Percentiles rank a stretch among this genome's conserved stretches.
Conservation (phyloP, 53 echinoderm and acorn worm species). For the Echinarachnius parma region DNA sequence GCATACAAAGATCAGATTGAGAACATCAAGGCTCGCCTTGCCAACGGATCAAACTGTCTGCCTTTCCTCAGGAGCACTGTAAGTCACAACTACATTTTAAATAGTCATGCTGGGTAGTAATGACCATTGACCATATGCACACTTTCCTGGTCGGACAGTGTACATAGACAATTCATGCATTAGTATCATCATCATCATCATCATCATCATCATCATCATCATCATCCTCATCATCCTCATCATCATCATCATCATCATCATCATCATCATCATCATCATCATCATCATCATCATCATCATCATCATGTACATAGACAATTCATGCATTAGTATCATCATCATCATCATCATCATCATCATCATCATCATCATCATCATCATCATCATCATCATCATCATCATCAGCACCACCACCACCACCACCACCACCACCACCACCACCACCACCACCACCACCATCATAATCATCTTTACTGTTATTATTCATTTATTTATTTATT, state of each 20-base stretch:
- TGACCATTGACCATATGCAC: too few species aligned
- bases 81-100: too few species aligned
- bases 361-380: slow-evolving; percentile 1
- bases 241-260: slow-evolving; percentile 15
- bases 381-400: slow-evolving; percentile 1
- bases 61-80: slow-evolving; percentile 92
- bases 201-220: slow-evolving; percentile 3
- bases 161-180: too few species aligned
- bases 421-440: background rate
- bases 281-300: slow-evolving; percentile 14
- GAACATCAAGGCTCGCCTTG: slow-evolving; percentile 66
- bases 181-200: background rate
- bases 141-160: too few species aligned
- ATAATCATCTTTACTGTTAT: background rate
- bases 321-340: background rate
- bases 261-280: slow-evolving; percentile 15
- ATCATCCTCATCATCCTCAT: slow-evolving; percentile 2
- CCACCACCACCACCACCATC: background rate
- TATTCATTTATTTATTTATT: too few species aligned
- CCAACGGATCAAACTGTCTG: slow-evolving; percentile 83
- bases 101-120: too few species aligned
- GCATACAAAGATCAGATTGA: slow-evolving; percentile 79
- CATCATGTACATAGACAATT: background rate
- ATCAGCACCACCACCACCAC: background rate
- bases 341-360: slow-evolving; percentile 1